A percentile compares a stretch with the other conserved stretches of the same genome.
phyloP scores from a whole-genome alignment of 2,797 vertebrate genomes.

The Enteromius trimaculatus region DNA sequence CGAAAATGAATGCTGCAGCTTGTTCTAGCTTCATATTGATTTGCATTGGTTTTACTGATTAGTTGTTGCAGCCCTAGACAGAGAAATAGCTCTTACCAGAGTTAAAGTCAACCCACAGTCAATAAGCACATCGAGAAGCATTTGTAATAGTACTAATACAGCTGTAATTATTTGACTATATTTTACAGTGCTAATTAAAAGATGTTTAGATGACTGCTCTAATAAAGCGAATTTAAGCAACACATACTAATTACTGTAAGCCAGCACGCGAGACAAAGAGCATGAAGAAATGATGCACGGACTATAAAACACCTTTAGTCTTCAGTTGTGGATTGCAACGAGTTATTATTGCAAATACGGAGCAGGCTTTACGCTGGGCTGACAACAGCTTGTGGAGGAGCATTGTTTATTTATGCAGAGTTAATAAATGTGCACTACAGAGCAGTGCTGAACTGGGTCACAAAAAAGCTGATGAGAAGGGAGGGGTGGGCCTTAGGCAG shows the following conservation, averaged over 20 bases:
- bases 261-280: background rate
- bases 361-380: conserved; percentile 5
- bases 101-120: background rate
- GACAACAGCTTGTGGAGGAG: conserved; percentile 39
- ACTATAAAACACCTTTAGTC: background rate
- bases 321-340: conserved; percentile 6
- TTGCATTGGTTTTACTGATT: conserved; percentile 6
- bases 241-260: background rate
- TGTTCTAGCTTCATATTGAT: background rate
- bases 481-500: background rate
- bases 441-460: conserved; percentile 59
- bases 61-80: background rate
- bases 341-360: conserved; percentile 16
- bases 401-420: conserved; percentile 58
- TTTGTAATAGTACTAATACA: conserved; percentile 6
- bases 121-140: background rate
- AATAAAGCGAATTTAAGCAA: conserved; percentile 13
- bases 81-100: conserved; percentile 1
- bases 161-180: background rate
- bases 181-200: background rate
- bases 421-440: conserved; percentile 57
- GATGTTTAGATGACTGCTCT: background rate
- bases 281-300: background rate
- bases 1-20: background rate
- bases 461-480: conserved; percentile 26